Percentiles rank a stretch among this genome's conserved stretches.
These are phyloP conservation scores for Macropodus opercularis DNA, from an alignment of 2,797 vertebrate genomes.

Conservation along the genomic window DNA sequence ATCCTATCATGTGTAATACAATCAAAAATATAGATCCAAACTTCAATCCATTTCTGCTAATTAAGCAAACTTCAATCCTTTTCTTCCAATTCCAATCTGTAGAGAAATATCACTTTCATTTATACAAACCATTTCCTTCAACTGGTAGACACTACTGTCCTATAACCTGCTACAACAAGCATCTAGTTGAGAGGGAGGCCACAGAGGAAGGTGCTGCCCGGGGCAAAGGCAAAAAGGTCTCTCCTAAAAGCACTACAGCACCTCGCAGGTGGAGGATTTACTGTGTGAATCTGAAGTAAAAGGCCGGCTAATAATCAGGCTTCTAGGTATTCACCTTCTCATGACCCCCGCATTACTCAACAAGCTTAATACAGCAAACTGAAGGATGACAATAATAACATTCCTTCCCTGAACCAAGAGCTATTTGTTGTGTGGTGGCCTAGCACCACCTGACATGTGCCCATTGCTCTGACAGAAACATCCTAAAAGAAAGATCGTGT, in stretches of 20 bases:
- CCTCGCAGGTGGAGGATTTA: neutral
- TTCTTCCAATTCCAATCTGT: too few relatives aligned
- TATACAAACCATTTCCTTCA: neutral
- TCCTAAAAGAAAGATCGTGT: too few relatives aligned
- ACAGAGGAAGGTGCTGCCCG: neutral
- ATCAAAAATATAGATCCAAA: too few relatives aligned
- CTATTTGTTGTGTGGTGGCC: neutral
- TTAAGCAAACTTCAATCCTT: too few relatives aligned
- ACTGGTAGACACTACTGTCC: neutral
- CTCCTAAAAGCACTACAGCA: too few relatives aligned
- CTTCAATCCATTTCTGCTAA: too few relatives aligned
- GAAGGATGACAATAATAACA: neutral
- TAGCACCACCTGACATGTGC: neutral
- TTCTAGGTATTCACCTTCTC: conserved; percentile 9
- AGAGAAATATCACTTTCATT: too few relatives aligned
- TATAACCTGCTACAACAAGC: conserved; percentile 3
- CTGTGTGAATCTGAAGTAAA: neutral
- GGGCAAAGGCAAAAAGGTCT: neutral
- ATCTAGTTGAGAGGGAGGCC: neutral
- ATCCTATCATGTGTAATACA: too few relatives aligned
- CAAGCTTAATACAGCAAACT: neutral
- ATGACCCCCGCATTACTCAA: neutral
- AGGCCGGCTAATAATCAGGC: neutral
- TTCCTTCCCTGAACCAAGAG: neutral
- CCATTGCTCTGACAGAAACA: neutral